phyloP scores from a whole-genome alignment of 2,888 invertebrate species.

The Lymantria dispar region DNA sequence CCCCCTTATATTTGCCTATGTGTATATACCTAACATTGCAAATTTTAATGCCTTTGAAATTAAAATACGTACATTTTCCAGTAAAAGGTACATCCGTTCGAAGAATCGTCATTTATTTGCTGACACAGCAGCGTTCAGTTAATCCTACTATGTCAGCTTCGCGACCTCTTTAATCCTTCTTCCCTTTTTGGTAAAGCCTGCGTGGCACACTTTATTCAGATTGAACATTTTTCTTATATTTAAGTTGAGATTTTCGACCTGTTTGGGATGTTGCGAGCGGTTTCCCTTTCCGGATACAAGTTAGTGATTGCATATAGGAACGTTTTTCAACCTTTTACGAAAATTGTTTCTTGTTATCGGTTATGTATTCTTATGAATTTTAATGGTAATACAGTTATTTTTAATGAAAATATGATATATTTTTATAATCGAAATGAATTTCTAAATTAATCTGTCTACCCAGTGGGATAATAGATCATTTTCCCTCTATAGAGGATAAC shows the following conservation, averaged over 20 bases:
- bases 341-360: not conserved
- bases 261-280: constrained; percentile 28
- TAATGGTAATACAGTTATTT: no score
- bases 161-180: constrained; percentile 75
- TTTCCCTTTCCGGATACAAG: constrained; percentile 15
- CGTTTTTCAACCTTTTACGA: constrained; percentile 8
- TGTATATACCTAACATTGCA: not conserved
- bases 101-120: constrained; percentile 65
- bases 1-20: no score
- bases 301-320: constrained; percentile 16
- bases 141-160: constrained; percentile 74
- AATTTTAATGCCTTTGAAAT: not conserved
- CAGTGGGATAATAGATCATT: no score
- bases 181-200: constrained; percentile 56
- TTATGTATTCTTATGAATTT: not conserved
- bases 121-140: constrained; percentile 60
- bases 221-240: constrained; percentile 46
- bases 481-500: no score
- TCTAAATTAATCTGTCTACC: no score
- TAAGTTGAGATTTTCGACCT: constrained; percentile 36
- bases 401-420: no score
- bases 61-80: constrained; percentile 21
- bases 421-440: no score
- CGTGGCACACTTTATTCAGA: constrained; percentile 57
- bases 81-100: constrained; percentile 38